Base-by-base conservation (phyloP, 2,113 vertebrate species). In the Rhabdornis inornatus region DNA sequence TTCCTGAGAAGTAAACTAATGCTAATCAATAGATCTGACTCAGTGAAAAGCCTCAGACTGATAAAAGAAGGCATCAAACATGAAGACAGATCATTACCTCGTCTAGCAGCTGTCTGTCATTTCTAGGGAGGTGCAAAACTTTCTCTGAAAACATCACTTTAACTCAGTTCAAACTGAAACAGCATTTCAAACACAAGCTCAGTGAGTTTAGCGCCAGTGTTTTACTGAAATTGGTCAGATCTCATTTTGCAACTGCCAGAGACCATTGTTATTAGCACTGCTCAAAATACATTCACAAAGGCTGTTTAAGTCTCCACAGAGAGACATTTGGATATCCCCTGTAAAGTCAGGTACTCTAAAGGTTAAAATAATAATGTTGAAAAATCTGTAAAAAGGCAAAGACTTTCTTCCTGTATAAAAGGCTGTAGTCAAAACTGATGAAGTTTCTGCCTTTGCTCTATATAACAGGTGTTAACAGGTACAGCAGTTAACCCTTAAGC, bases 11-110 rank as follows among this genome's bases (percentile, higher is more conserved):
- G 91, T 70, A 95, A 86, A 94, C 92, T 96, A 94, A 92, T 91
- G 89, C 86, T 97, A 94, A 96, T 96, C 95, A 94, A 96, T 92
- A 94, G 92, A 94, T 91, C 93, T 97, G 89, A 97, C 94, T 97
- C 96, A 95, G 94, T 96, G 93, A 95, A 97, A 97, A 96, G 89
- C 94, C 93, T 83, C 23, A 77, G 83, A 92, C 90, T 94, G 95
- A 97, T 95, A 94, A 96, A 96, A 97, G 94, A 72, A 84, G 64
- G 96, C 94, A 94, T 97, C 94, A 97, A 92, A 97, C 89, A 79
- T 63, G 87, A 97, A 94, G 95, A 87, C 89, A 94, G 65, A 96
- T 97, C 94, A 94, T 97, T 96, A 96, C 89, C 92, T 92, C n/a
- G 28, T 90, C 91, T 91, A 95, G 94, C 94, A 96, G 95, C 83